phyloP scores from a whole-genome alignment of 2,113 vertebrate species.

The Elgaria multicarinata region DNA sequence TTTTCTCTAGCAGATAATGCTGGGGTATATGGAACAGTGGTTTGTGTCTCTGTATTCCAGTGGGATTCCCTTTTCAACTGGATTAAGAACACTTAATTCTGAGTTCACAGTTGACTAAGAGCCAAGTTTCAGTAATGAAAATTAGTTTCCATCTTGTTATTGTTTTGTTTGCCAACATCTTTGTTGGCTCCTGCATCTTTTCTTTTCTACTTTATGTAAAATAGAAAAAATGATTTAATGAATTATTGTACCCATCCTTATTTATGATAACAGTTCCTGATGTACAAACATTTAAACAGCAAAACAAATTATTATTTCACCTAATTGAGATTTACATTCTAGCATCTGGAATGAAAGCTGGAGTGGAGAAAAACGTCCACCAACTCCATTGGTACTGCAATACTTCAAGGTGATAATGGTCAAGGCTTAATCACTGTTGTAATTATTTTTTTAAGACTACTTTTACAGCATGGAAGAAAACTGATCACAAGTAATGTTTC shows the following conservation, averaged over 20 bases:
- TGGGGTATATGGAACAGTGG: neutral
- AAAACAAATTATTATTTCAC: constrained; percentile 16
- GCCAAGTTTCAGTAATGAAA: neutral
- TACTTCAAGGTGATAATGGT: constrained; percentile 28
- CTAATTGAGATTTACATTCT: constrained; percentile 39
- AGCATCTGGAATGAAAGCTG: constrained; percentile 49
- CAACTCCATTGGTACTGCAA: constrained; percentile 7
- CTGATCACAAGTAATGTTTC: constrained; percentile 41
- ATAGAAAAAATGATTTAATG: neutral
- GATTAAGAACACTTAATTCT: too few relatives aligned
- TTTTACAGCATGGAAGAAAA: constrained; percentile 50
- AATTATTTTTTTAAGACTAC: constrained; percentile 42
- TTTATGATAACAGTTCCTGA: neutral
- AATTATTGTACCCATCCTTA: neutral
- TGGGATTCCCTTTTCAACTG: neutral
- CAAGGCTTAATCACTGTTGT: neutral
- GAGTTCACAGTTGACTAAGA: neutral
- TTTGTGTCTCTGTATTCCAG: neutral
- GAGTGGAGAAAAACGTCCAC: constrained; percentile 37
- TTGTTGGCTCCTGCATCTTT: neutral
- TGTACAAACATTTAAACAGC: constrained; percentile 8
- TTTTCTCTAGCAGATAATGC: neutral
- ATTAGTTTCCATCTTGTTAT: neutral
- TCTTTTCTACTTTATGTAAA: neutral
- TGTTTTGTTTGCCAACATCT: neutral